Percentiles rank a stretch among this genome's conserved stretches.
phyloP scores from a whole-genome alignment of 1,140 invertebrate species.

The Whitmania pigra region DNA sequence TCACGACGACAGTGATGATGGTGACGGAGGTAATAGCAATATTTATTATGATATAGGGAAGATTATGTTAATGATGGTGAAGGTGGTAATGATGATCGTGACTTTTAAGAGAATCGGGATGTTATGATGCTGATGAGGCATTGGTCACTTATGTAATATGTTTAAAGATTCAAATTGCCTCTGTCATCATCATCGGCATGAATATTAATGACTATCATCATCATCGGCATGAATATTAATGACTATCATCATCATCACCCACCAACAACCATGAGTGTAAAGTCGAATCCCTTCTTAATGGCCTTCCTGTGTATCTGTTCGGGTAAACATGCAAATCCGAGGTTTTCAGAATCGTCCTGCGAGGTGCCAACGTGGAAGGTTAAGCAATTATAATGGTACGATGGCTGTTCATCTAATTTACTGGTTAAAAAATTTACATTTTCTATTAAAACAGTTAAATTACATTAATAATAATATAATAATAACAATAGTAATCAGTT shows the following conservation, averaged over 20 bases:
- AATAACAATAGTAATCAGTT: no score
- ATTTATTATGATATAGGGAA: neutral
- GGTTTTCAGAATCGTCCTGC: constrained; percentile 48
- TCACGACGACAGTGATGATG: constrained; percentile 18
- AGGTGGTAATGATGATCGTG: neutral
- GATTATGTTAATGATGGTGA: constrained; percentile 20
- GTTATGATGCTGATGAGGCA: no score
- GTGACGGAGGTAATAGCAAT: constrained; percentile 12
- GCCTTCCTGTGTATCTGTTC: constrained; percentile 46
- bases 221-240: no score
- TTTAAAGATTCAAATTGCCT: no score
- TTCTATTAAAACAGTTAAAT: neutral
- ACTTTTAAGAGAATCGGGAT: neutral
- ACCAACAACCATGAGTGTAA: constrained; percentile 47
- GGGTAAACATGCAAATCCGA: constrained; percentile 45
- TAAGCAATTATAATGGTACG: neutral
- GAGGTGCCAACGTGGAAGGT: neutral
- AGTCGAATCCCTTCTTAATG: constrained; percentile 46
- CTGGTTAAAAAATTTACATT: no score
- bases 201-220: no score
- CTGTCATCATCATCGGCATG: no score
- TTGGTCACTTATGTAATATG: no score
- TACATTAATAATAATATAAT: no score
- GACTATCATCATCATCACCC: constrained; percentile 23
- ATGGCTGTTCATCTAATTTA: neutral